A percentile compares a stretch with the other conserved stretches of the same genome.
These are phyloP conservation scores for Lepilemur ruficaudatus DNA, from an alignment of 2,797 vertebrate species.

Conservation along the genomic window DNA sequence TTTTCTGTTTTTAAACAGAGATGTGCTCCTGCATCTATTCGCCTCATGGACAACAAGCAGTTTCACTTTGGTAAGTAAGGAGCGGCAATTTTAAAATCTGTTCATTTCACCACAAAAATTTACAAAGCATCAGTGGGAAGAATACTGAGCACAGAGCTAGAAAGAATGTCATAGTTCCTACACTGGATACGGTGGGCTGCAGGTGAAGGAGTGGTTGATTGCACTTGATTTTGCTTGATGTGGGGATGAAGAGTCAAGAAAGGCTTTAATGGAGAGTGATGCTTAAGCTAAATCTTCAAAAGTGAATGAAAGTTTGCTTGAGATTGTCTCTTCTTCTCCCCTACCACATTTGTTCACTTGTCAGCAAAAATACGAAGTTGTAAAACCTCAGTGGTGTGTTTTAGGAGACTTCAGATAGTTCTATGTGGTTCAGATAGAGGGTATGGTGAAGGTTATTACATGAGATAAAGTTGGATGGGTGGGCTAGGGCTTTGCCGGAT, in stretches of 20 bases:
- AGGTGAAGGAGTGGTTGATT: neutral
- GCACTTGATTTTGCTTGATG: neutral
- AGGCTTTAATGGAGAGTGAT: neutral
- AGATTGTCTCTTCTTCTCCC: neutral
- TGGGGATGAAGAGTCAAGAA: neutral
- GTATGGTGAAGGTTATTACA: neutral
- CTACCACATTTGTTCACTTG: neutral
- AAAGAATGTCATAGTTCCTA: neutral
- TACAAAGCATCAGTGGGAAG: neutral
- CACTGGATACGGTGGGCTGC: neutral
- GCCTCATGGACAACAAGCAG: constrained; percentile 97
- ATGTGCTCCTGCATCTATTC: constrained; percentile 98
- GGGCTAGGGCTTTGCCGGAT: neutral
- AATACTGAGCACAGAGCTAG: neutral
- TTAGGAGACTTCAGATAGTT: neutral
- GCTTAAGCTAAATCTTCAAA: constrained; percentile 27
- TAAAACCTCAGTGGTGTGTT: neutral
- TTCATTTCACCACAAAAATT: neutral
- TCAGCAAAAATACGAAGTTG: neutral
- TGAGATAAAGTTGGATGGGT: neutral
- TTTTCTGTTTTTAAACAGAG: constrained; percentile 86
- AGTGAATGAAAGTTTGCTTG: neutral
- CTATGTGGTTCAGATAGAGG: neutral
- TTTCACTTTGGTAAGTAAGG: constrained; percentile 97
- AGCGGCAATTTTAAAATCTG: constrained; percentile 19